Conservation (phyloP, 2,888 invertebrate genomes). For the Baccha elongata region DNA sequence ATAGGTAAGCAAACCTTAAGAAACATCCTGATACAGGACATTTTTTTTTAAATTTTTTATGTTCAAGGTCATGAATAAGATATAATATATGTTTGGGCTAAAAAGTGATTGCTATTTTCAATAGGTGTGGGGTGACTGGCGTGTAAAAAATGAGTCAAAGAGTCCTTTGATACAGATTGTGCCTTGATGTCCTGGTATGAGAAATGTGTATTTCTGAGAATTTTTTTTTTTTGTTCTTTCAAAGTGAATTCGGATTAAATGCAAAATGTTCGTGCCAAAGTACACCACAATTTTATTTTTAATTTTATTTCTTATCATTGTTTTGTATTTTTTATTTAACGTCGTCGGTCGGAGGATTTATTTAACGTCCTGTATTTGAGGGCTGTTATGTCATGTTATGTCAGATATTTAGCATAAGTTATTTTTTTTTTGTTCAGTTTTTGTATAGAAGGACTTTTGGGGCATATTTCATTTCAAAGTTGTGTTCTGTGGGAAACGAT, state of each 20-base stretch:
- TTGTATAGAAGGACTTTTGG: neutral
- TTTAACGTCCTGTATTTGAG: slow-evolving; percentile 20
- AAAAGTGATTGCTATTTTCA: slow-evolving; percentile 19
- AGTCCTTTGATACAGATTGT: neutral
- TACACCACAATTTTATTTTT: neutral
- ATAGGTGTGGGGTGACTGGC: neutral
- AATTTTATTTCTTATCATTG: slow-evolving; percentile 17
- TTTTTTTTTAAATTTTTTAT: slow-evolving; percentile 52
- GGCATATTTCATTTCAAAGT: slow-evolving; percentile 8
- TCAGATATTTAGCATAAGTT: slow-evolving; percentile 42
- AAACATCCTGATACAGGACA: slow-evolving; percentile 3
- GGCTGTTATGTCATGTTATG: slow-evolving; percentile 23
- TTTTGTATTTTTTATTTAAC: neutral
- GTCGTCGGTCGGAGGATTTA: slow-evolving; percentile 1
- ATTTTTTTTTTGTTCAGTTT: slow-evolving; percentile 7
- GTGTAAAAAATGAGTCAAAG: neutral
- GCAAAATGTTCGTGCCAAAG: slow-evolving; percentile 4
- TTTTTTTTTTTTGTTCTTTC: slow-evolving; percentile 52
- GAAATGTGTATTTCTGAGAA: slow-evolving; percentile 34
- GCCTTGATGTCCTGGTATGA: neutral
- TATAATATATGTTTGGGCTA: slow-evolving; percentile 2
- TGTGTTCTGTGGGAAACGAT: slow-evolving; percentile 6
- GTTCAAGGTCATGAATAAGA: slow-evolving; percentile 65
- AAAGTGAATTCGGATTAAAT: slow-evolving; percentile 60
- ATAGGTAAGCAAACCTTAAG: neutral